Conservation (phyloP, 2,888 invertebrate genomes). For the Brenthis hecate region DNA sequence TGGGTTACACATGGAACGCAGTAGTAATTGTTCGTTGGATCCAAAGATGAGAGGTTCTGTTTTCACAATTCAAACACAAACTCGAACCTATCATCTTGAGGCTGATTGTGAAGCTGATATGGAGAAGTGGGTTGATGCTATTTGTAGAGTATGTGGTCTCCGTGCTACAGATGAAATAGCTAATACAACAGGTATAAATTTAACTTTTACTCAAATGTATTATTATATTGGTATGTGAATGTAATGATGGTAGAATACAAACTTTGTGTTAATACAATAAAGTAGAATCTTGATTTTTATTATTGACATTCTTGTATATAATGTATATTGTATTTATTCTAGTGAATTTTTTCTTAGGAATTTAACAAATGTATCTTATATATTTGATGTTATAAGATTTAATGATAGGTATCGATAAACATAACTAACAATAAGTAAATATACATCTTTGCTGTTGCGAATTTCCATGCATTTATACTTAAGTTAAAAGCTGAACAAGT, state of each 20-base stretch:
- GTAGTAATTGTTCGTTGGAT: constrained; percentile 90
- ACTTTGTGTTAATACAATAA: neutral
- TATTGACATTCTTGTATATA: too few relatives aligned
- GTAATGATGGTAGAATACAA: neutral
- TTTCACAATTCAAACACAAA: constrained; percentile 94
- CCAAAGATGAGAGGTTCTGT: constrained; percentile 81
- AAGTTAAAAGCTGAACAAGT: too few relatives aligned
- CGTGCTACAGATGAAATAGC: constrained; percentile 86
- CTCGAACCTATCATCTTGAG: constrained; percentile 94
- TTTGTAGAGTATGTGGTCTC: constrained; percentile 95
- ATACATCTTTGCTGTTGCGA: too few relatives aligned
- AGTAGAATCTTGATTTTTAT: too few relatives aligned
- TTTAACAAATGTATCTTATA: too few relatives aligned
- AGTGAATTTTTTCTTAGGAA: too few relatives aligned
- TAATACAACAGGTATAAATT: constrained; percentile 45
- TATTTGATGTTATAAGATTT: too few relatives aligned
- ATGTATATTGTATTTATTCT: too few relatives aligned
- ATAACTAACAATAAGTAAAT: too few relatives aligned
- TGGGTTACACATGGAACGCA: constrained; percentile 91
- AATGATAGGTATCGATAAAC: too few relatives aligned
- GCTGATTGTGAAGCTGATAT: constrained; percentile 96
- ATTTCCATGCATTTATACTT: too few relatives aligned
- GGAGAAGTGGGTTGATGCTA: constrained; percentile 97
- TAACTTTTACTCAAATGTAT: neutral
- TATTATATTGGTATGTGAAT: neutral